Conservation (phyloP, 2,888 invertebrate genomes). For the Xestia rhomboidea region DNA sequence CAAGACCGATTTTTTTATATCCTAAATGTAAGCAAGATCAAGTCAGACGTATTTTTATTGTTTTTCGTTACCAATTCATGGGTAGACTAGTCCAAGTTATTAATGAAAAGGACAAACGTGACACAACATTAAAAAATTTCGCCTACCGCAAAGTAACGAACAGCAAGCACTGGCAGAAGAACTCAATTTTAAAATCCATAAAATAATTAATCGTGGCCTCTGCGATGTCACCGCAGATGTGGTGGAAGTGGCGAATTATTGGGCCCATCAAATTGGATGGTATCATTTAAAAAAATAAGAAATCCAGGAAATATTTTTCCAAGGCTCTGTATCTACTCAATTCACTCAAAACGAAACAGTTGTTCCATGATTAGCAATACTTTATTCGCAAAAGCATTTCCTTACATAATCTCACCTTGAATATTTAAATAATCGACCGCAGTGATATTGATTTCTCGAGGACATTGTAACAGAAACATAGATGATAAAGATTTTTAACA, state of each 20-base stretch:
- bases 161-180: not conserved
- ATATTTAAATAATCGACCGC: constrained; percentile 58
- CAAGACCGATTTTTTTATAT: too few relatives aligned
- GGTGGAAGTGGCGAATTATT: not conserved
- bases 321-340: not conserved
- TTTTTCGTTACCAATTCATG: not conserved
- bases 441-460: constrained; percentile 61
- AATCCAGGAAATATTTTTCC: not conserved
- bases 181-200: not conserved
- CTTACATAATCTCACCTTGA: constrained; percentile 50
- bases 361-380: not conserved
- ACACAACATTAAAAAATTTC: not conserved
- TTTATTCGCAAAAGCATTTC: constrained; percentile 23
- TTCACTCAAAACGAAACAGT: not conserved
- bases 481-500: constrained; percentile 46
- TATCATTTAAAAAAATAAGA: too few relatives aligned
- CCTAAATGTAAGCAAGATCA: not conserved
- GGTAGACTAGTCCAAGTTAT: not conserved
- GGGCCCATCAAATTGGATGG: not conserved
- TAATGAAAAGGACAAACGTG: not conserved
- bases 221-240: not conserved
- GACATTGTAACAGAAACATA: constrained; percentile 57
- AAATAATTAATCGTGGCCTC: not conserved
- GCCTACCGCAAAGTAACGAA: too few relatives aligned
- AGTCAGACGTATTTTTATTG: not conserved